Evolutionary conservation across 2,113 vertebrate genomes (phyloP).

Genomic region (Xenopus tropicalis): UCB_Xtro_10.0 CM004444.2:71590501-71591000

Average conservation of each 20-base stretch:
- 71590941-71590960: neutral
- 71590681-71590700: too few relatives aligned
- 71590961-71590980: neutral
- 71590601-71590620: too few relatives aligned
- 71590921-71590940: neutral
- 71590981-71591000: neutral
- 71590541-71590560: too few relatives aligned
- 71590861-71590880: neutral
- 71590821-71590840: neutral
- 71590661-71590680: too few relatives aligned
- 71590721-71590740: neutral
- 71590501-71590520: too few relatives aligned
- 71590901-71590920: neutral
- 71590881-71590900: neutral
- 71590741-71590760: conserved; percentile 18
- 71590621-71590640: too few relatives aligned
- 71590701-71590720: too few relatives aligned
- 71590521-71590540: too few relatives aligned
- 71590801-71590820: neutral
- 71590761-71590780: conserved; percentile 20
- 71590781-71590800: conserved; percentile 5
- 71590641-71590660: too few relatives aligned
- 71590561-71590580: too few relatives aligned
- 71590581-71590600: too few relatives aligned
- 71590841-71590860: neutral